Conservation (phyloP, 2,888 invertebrate genomes). For the Epistrophe eligans region DNA sequence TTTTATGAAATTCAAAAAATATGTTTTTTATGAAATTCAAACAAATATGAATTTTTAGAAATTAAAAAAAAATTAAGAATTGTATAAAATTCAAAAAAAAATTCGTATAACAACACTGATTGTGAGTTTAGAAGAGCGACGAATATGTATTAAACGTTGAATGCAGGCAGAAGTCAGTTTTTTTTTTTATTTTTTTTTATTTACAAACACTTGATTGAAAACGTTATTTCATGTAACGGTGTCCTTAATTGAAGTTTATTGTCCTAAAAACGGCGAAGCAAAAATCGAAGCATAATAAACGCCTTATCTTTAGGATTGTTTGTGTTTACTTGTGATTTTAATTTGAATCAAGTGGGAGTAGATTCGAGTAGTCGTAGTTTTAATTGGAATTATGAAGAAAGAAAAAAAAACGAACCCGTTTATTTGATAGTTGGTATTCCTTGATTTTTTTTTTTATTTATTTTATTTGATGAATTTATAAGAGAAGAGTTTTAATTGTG, state of each 20-base stretch:
- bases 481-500: neutral
- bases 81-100: too few species aligned
- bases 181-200: neutral
- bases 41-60: too few species aligned
- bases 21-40: too few species aligned
- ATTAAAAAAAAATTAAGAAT: too few species aligned
- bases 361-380: neutral
- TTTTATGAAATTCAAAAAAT: too few species aligned
- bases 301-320: neutral
- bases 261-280: conserved; percentile 17
- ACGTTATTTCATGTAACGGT: conserved; percentile 18
- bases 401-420: neutral
- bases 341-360: neutral
- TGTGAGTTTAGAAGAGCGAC: neutral
- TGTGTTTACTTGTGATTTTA: conserved; percentile 22
- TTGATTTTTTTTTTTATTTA: neutral
- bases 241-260: conserved; percentile 43
- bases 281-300: conserved; percentile 17
- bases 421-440: neutral
- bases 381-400: neutral
- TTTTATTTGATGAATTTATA: neutral
- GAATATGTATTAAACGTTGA: neutral
- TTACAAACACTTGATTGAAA: conserved; percentile 29
- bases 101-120: conserved; percentile 10
- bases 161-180: neutral